Evolutionary conservation across 2,888 invertebrate genomes (phyloP), one percentile per base, ranked within the genome.

Genomic region (Kryphioiulus occultus): DNA sequence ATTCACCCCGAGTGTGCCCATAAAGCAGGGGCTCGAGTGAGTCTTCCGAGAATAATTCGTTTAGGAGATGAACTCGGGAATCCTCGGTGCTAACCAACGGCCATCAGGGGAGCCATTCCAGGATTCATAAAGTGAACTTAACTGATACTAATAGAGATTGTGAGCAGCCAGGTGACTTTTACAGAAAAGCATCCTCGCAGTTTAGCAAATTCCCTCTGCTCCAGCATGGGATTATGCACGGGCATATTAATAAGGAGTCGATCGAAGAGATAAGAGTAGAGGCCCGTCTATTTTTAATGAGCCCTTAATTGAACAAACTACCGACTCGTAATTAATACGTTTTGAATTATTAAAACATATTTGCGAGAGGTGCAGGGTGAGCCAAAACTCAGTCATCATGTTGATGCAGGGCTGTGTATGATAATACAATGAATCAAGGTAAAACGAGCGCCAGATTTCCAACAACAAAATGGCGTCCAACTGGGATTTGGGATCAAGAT

Each of bases 121-220:
- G 59, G 22, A 59, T 59, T 59, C 59, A 59, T 59, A 59, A 59
- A 59, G 59, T 22, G 22, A 59, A 59, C 59, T 59, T 59, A 59
- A 59, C 59, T 59, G 59, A 59, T 59, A 59, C 59, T 59, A 59
- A 59, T 59, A 59, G 59, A 59, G 59, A 59, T 59, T 59, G 59
- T 59, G 59, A 59, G 59, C 59, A 59, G 22, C 59, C 59, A 59
- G 59, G 59, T 59, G 59, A 59, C 59, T 59, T 59, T 59, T 59
- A 59, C 59, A 22, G 59, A n/a, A 59, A 59, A 5, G 59, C 22
- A 59, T 59, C 47, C 17, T 12, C 47, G 47, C 59, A 12, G 22
- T 59, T 59, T 22, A 59, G 59, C 59, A 59, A 39, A 59, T 53
- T 53, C 53, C 53, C 53, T 12, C 53, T 12, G 42, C 42, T 42